A percentile compares a stretch with the other conserved stretches of the same genome.
Conservation (phyloP, 2,888 invertebrate species). For the Escarpia spicata region DNA sequence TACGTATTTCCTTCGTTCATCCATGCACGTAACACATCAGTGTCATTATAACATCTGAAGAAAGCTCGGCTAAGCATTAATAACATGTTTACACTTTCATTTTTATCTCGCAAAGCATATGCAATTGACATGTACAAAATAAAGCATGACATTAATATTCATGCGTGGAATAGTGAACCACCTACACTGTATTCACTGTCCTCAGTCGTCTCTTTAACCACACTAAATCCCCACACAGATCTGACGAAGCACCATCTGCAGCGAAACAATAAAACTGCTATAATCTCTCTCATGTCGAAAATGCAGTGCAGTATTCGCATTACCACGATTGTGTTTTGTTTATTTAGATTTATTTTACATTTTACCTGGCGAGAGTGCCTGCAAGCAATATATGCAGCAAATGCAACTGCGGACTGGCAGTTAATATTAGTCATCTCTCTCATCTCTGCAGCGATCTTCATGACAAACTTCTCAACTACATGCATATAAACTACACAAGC, state of each 20-base stretch:
- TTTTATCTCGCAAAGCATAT: not conserved
- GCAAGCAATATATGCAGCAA: not conserved
- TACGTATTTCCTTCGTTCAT: not conserved
- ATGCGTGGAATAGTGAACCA: conserved; percentile 16
- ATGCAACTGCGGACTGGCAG: not conserved
- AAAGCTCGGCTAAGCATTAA: conserved; percentile 10
- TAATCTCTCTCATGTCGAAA: not conserved
- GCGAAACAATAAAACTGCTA: conserved; percentile 2
- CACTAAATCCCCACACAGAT: not conserved
- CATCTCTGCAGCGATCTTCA: not conserved
- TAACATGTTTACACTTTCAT: conserved; percentile 16
- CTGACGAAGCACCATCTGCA: not conserved
- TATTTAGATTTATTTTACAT: not conserved
- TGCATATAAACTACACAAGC: not conserved
- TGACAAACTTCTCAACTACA: not conserved
- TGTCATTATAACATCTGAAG: conserved; percentile 3
- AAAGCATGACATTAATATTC: not conserved
- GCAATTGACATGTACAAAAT: conserved; percentile 12
- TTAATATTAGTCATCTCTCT: not conserved
- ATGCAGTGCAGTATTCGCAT: conserved; percentile 7
- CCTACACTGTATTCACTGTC: not conserved
- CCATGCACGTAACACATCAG: not conserved
- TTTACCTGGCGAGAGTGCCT: not conserved
- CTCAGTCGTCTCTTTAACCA: not conserved
- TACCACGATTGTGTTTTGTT: not conserved